These are phyloP conservation scores for Lates japonicus DNA, from an alignment of 2,797 vertebrate species.

Conservation along the genomic window DNA sequence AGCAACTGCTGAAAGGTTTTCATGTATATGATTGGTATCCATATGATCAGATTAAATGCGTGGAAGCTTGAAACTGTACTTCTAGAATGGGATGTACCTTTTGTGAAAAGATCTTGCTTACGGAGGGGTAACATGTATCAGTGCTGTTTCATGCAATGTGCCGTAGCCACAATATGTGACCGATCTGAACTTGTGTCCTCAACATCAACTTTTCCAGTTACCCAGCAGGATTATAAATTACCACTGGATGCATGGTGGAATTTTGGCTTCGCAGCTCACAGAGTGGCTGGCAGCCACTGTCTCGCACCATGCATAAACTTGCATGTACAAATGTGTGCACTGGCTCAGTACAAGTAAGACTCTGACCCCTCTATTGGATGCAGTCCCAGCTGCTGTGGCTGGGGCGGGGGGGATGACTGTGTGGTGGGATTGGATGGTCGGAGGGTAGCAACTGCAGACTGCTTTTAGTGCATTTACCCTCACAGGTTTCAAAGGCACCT, in stretches of 20 bases:
- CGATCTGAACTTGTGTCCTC: conserved; percentile 56
- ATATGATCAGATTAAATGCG: not conserved
- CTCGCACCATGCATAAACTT: conserved; percentile 56
- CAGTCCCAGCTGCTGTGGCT: conserved; percentile 43
- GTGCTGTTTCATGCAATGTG: conserved; percentile 34
- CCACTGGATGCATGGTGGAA: conserved; percentile 68
- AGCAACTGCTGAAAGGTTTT: conserved; percentile 29
- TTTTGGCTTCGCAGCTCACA: conserved; percentile 74
- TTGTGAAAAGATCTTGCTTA: conserved; percentile 23
- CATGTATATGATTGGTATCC: conserved; percentile 12
- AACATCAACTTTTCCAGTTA: conserved; percentile 53
- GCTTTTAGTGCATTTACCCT: conserved; percentile 29
- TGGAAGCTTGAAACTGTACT: not conserved
- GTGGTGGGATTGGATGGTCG: conserved; percentile 13
- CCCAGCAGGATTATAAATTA: conserved; percentile 74
- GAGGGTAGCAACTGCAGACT: conserved; percentile 41
- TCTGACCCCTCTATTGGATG: conserved; percentile 58
- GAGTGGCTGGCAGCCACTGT: conserved; percentile 61
- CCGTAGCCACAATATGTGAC: conserved; percentile 44
- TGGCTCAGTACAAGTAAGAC: conserved; percentile 40
- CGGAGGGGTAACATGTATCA: conserved; percentile 1
- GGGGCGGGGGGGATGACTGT: not conserved
- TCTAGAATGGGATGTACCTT: conserved; percentile 9
- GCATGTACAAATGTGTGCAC: conserved; percentile 59
- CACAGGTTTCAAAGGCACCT: conserved; percentile 28